Base-by-base conservation (phyloP, 2,113 vertebrate genomes). In the Tympanuchus pallidicinctus region DNA sequence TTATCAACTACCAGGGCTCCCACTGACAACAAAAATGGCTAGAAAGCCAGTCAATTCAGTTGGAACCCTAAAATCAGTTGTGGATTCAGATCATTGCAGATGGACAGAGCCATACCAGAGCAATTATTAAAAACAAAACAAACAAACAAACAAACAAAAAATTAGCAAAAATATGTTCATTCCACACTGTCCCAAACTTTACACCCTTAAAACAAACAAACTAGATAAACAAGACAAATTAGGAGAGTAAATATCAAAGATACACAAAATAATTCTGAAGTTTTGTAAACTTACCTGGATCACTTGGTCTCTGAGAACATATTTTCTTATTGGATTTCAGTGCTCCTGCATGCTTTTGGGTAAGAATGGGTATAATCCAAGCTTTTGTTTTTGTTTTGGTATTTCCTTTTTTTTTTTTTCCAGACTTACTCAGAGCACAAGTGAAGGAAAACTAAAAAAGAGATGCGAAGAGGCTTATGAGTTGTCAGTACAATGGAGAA, bases 131-230 rank as follows among this genome's bases (percentile, higher is more conserved):
- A n/a, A n/a, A 61, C 42, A 16, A 38, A 38, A 9, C 80, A 22
- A 40, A 56, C 85, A 82, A 48, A 47, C 18, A 47, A 47, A 47
- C 19, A 21, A 48, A 48, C 20, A 38, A 34, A n/a, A 38, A 82
- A 82, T 80, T 82, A 82, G 63, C 38, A 79, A 85, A 78, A 57
- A 38, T 28, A 79, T 66, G 13, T 72, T n/a, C 34, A 69, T 40
- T 48, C 54, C 59, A 74, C 45, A 10, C 67, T 89, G 48, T 60
- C 48, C n/a, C 32, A 88, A 93, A 74, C n/a, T 63, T 11, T 96
- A 61, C 54, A 79, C 24, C 19, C 87, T 88, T 69, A 84, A 84
- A 34, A 71, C n/a, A 86, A 95, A 79, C 54, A 86, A 60, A 32
- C 6, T 20, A 82, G 25, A 10, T 47, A 32, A 81, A 76, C 64